Conservation (phyloP, 2,113 vertebrate species). For the Semicossyphus pulcher region DNA sequence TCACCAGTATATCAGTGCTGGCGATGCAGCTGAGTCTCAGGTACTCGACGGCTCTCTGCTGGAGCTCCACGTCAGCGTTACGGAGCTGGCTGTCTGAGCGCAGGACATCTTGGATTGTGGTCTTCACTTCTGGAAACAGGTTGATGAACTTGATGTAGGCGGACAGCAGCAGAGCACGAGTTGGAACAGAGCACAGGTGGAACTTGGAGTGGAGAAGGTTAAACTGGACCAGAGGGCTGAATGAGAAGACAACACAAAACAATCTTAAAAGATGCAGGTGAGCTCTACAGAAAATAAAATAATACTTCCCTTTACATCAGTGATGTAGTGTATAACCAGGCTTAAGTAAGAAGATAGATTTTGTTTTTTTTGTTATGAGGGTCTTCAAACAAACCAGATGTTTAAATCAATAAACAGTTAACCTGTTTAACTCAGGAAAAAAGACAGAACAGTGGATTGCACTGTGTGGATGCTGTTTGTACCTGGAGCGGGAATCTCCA, state of each 20-base stretch:
- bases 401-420: too few species aligned
- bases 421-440: not conserved
- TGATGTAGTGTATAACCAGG: too few species aligned
- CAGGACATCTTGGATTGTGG: constrained; percentile 91
- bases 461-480: constrained; percentile 6
- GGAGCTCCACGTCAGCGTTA: constrained; percentile 91
- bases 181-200: constrained; percentile 91
- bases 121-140: constrained; percentile 91
- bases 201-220: constrained; percentile 92
- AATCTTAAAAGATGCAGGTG: too few species aligned
- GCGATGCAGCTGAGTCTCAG: constrained; percentile 92
- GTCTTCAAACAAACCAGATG: too few species aligned
- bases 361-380: too few species aligned
- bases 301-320: too few species aligned
- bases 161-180: constrained; percentile 88
- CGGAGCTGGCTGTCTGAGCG: constrained; percentile 91
- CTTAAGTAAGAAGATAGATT: too few species aligned
- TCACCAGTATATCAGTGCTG: constrained; percentile 91
- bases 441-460: not conserved
- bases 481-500: constrained; percentile 92
- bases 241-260: not conserved
- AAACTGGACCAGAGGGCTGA: constrained; percentile 90
- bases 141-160: constrained; percentile 95
- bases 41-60: constrained; percentile 92
- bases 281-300: not conserved